phyloP scores from a whole-genome alignment of 2,113 vertebrate genomes.

The Pteronura brasiliensis region DNA sequence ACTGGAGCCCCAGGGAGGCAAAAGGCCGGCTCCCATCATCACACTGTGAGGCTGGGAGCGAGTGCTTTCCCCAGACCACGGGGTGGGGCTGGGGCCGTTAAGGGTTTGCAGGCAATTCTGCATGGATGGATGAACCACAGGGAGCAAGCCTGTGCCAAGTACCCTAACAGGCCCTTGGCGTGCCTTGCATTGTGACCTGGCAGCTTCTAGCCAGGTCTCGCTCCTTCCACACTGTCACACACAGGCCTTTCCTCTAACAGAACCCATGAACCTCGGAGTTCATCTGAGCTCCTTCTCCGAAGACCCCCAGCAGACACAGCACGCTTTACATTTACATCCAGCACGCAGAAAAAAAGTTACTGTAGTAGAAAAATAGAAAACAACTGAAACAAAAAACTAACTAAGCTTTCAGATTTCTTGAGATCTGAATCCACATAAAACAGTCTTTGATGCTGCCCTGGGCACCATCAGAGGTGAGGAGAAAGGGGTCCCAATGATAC shows the following conservation, averaged over 20 bases:
- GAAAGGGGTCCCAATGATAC: not conserved
- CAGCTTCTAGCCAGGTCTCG: rapidly evolving
- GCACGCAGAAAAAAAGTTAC: not conserved
- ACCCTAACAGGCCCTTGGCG: not conserved
- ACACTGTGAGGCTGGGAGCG: not conserved
- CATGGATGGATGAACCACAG: not conserved
- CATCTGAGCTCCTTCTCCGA: not conserved
- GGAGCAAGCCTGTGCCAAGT: not conserved
- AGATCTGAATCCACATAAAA: not conserved
- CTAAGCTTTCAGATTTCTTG: not conserved
- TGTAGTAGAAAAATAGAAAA: not conserved
- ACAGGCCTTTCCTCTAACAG: not conserved
- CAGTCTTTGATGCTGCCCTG: no score
- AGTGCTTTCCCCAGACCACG: not conserved
- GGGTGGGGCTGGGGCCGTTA: not conserved
- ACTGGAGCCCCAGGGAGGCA: not conserved
- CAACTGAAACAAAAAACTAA: not conserved
- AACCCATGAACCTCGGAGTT: rapidly evolving
- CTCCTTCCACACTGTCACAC: not conserved
- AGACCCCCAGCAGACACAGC: not conserved
- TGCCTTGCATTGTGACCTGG: not conserved
- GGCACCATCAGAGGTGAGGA: not conserved
- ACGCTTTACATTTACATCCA: not conserved
- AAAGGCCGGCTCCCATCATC: not conserved
- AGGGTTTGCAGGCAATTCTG: not conserved